These are phyloP conservation scores for Crotalus horridus DNA, from an alignment of 2,113 vertebrate genomes.

Conservation along the genomic window DNA sequence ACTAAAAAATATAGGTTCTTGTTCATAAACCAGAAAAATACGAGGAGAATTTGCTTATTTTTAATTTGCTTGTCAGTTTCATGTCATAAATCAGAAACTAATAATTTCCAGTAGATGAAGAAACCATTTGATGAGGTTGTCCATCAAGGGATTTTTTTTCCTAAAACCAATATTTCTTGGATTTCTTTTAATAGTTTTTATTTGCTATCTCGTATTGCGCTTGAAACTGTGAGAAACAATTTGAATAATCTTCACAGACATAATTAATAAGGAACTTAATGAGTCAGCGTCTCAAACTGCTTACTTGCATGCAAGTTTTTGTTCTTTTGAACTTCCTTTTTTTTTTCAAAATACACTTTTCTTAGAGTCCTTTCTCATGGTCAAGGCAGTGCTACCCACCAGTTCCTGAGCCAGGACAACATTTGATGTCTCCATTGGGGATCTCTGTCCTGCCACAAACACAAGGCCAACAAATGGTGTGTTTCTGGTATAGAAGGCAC, in stretches of 20 bases:
- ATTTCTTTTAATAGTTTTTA: conserved; percentile 54
- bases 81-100: conserved; percentile 35
- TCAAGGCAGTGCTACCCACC: not conserved
- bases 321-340: conserved; percentile 71
- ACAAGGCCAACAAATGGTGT: not conserved
- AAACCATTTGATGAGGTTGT: conserved; percentile 36
- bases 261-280: conserved; percentile 70
- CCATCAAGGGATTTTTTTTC: conserved; percentile 30
- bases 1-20: conserved; percentile 37
- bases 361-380: conserved; percentile 36
- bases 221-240: conserved; percentile 62
- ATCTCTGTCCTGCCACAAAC: not conserved
- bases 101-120: conserved; percentile 29
- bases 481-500: not conserved
- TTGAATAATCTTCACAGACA: conserved; percentile 63
- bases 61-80: conserved; percentile 41
- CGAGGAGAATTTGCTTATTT: not conserved
- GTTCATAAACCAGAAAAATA: conserved; percentile 44
- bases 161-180: conserved; percentile 37
- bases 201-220: conserved; percentile 53
- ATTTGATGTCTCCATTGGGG: not conserved
- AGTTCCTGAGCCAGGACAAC: not conserved
- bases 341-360: conserved; percentile 73
- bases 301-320: conserved; percentile 45
- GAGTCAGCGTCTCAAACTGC: conserved; percentile 69